Evolutionary conservation across 2,888 invertebrate species (phyloP).

Genomic region (Cataglyphis cursor): DNA sequence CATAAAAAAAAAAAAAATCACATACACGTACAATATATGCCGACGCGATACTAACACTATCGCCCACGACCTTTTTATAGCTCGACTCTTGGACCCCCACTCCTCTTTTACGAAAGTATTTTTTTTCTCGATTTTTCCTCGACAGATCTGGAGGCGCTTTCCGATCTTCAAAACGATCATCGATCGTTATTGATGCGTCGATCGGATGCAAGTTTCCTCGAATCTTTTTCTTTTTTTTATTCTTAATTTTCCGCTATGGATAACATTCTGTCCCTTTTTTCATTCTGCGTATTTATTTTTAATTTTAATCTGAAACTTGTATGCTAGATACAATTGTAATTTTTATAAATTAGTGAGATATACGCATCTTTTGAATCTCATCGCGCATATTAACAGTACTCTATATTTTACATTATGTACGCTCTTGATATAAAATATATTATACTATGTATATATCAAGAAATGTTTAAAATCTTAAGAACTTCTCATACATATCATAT

Average conservation of each 20-base stretch:
- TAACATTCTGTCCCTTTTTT: conserved; percentile 26
- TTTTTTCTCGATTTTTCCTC: conserved; percentile 56
- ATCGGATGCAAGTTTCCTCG: not conserved
- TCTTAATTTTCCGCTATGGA: conserved; percentile 24
- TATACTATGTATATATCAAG: not conserved
- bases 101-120: conserved; percentile 54
- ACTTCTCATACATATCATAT: conserved; percentile 40
- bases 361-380: conserved; percentile 26
- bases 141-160: conserved; percentile 63
- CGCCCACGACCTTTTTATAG: conserved; percentile 72
- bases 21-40: conserved; percentile 58
- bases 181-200: not conserved
- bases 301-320: not conserved
- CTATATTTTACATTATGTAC: conserved; percentile 5
- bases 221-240: conserved; percentile 25
- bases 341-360: conserved; percentile 10
- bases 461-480: conserved; percentile 24
- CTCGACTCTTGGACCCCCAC: conserved; percentile 62
- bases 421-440: conserved; percentile 3
- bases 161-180: not conserved
- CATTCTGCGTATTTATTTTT: not conserved
- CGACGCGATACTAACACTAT: conserved; percentile 63
- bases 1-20: conserved; percentile 18
- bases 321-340: not conserved
- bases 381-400: conserved; percentile 5